Base-by-base conservation (phyloP, 2,797 vertebrate genomes). In the Falco peregrinus region DNA sequence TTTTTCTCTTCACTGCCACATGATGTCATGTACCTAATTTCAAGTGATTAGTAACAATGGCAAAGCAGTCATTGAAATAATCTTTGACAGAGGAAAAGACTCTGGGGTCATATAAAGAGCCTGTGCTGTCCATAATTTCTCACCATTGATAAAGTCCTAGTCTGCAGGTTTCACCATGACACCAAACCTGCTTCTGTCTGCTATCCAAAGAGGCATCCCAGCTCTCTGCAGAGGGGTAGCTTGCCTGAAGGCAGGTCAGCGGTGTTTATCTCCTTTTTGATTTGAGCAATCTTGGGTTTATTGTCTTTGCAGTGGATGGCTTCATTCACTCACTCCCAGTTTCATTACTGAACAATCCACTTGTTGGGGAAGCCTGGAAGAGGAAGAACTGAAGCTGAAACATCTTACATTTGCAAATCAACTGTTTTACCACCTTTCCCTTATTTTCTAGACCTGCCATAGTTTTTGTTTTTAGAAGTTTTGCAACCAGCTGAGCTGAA, bases 1-100 rank as follows among this genome's bases (percentile, higher is more conserved):
- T 92, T 95, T 95, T 87, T 65, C 80, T 85, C 79, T 83, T 84
- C 61, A 22, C 37, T 81, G 90, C 47, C 51, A 60, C 35, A 80
- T 6, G 63, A 91, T 79, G 88, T 35, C 77, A 71, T 2, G 15
- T 45, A 77, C 26, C 78, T 71, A 64, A 95, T 94, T 96, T 45
- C 61, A 59, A 93, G 68, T 7, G 28, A 92, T 95, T 92, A 94
- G 47, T 37, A 89, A 89, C 65, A 85, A 81, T 14, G 59, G 61
- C 69, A 93, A 88, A 90, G 54, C 11, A 65, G 60, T 54, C 26
- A 45, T 5, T 67, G 65, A 87, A 83, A 91, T 89, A 39, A 86
- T 50, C 70, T 78, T 53, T 90, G 87, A 93, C 11, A 92, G 68
- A 65, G 51, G 35, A 84, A 19, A 57, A 61, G 88, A 45, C 47